Conservation (phyloP, 2,888 invertebrate genomes). For the Drosophila testacea region DNA sequence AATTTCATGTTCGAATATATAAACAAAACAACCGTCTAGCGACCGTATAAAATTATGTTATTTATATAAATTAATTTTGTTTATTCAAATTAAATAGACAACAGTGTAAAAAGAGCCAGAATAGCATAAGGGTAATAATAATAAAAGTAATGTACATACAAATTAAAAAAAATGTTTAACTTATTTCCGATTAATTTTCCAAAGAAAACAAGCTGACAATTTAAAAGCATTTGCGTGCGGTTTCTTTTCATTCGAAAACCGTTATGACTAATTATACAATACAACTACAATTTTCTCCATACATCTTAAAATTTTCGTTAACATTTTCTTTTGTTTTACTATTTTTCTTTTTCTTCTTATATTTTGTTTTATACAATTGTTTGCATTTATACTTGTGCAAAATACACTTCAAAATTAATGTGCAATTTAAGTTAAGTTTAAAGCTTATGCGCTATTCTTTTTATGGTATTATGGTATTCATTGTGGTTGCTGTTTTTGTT, state of each 20-base stretch:
- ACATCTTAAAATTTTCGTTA: constrained; percentile 41
- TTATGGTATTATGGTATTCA: constrained; percentile 36
- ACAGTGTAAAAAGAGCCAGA: constrained; percentile 64
- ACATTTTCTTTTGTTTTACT: constrained; percentile 28
- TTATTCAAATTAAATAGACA: constrained; percentile 74
- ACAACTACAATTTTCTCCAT: constrained; percentile 63
- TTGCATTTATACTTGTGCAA: constrained; percentile 63
- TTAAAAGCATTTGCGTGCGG: constrained; percentile 70
- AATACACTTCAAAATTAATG: constrained; percentile 79
- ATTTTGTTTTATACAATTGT: constrained; percentile 66
- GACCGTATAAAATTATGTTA: constrained; percentile 37
- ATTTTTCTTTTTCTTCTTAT: constrained; percentile 40
- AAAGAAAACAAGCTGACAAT: constrained; percentile 58
- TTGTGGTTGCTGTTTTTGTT: constrained; percentile 41
- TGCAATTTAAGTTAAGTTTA: constrained; percentile 67
- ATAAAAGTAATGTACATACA: constrained; percentile 72
- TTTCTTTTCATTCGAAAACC: constrained; percentile 48
- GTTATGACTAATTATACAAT: constrained; percentile 74
- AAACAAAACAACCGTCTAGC: constrained; percentile 49
- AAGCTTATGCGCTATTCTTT: constrained; percentile 60
- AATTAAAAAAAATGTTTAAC: constrained; percentile 59
- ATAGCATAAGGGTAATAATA: constrained; percentile 29
- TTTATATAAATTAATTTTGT: constrained; percentile 68
- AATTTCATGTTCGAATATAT: constrained; percentile 36
- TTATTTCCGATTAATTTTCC: constrained; percentile 14